Percentiles rank a stretch among this genome's conserved stretches.
Conservation (phyloP, 2,797 vertebrate species). For the Lycodopsis pacificus region DNA sequence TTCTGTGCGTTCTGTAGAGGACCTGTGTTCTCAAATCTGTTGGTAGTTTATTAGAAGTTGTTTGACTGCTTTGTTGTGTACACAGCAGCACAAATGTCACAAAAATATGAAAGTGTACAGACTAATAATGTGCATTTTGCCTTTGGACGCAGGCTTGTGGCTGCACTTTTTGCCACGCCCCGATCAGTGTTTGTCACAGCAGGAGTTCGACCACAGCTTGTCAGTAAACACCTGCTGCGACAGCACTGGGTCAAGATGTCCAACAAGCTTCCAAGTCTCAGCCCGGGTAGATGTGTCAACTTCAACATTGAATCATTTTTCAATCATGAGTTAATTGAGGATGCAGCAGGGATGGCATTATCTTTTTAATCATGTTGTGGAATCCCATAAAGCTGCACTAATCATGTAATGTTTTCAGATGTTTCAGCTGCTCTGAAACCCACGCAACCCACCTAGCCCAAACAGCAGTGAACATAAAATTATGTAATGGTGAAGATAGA, state of each 20-base stretch:
- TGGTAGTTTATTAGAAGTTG: constrained; percentile 3
- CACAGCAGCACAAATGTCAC: not conserved
- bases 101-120: not conserved
- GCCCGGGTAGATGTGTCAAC: not conserved
- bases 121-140: constrained; percentile 5
- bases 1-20: not conserved
- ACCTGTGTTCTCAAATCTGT: not conserved
- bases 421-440: constrained; percentile 6
- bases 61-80: constrained; percentile 22
- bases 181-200: constrained; percentile 21
- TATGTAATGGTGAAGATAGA: constrained; percentile 4
- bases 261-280: not conserved
- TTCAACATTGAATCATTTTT: not conserved
- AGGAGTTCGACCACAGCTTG: constrained; percentile 13
- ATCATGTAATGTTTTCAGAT: constrained; percentile 15
- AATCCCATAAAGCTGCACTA: not conserved
- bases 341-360: not conserved
- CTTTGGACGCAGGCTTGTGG: not conserved
- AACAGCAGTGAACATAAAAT: constrained; percentile 15
- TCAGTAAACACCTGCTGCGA: constrained; percentile 24
- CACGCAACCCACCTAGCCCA: constrained; percentile 3
- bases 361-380: not conserved
- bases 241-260: not conserved
- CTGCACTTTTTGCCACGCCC: constrained; percentile 15
- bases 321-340: not conserved